Conservation (phyloP, 2,888 invertebrate genomes). For the Aplocera efformata region DNA sequence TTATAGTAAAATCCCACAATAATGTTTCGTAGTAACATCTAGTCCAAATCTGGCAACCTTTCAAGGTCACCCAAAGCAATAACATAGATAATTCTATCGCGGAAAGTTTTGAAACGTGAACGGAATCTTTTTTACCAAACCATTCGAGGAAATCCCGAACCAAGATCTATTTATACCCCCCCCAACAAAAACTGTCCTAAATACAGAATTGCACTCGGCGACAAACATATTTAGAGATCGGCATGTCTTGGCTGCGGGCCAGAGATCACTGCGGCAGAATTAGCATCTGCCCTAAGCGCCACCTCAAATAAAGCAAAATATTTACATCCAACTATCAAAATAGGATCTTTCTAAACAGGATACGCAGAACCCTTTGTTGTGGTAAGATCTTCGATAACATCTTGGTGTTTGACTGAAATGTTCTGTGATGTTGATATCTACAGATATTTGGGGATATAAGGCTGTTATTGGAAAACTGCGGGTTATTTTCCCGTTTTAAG, state of each 20-base stretch:
- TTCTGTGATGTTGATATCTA: too few relatives aligned
- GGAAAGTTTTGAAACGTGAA: background rate
- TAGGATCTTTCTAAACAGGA: constrained; percentile 24
- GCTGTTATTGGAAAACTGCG: too few relatives aligned
- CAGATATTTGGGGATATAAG: too few relatives aligned
- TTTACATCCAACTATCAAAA: constrained; percentile 19
- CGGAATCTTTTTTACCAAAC: constrained; percentile 1
- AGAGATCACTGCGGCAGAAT: constrained; percentile 59
- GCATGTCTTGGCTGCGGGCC: constrained; percentile 61
- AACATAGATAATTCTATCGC: background rate
- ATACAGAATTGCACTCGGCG: constrained; percentile 68
- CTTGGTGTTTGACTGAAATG: too few relatives aligned
- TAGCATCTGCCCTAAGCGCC: constrained; percentile 59
- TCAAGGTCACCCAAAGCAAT: background rate
- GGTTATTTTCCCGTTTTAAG: too few relatives aligned
- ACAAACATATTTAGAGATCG: constrained; percentile 63
- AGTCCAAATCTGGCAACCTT: too few relatives aligned
- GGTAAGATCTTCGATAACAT: too few relatives aligned
- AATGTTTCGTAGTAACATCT: too few relatives aligned
- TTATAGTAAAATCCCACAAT: too few relatives aligned
- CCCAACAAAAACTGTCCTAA: constrained; percentile 68
- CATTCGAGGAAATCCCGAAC: constrained; percentile 14
- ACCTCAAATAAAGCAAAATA: constrained; percentile 37
- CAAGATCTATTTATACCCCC: constrained; percentile 46
- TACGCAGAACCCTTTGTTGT: constrained; percentile 16